Conservation (phyloP, 2,113 vertebrate species). For the Oreotrochilus melanogaster region DNA sequence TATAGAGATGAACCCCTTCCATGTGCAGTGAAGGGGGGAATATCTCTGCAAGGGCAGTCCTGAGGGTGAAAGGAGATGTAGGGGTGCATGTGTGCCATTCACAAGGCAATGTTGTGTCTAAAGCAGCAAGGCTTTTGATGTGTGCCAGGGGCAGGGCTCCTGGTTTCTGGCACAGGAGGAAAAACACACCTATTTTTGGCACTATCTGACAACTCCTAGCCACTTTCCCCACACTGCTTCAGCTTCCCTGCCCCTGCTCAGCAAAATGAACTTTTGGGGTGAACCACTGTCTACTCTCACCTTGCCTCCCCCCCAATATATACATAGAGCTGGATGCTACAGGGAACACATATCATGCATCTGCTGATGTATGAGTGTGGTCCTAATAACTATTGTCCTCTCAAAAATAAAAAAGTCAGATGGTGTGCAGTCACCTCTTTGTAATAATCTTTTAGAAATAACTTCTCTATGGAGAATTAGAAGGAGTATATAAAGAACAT, state of each 20-base stretch:
- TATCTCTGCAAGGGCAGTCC: not conserved
- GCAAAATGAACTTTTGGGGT: not conserved
- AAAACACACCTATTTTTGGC: not conserved
- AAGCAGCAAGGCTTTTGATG: not conserved
- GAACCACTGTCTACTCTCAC: accelerated
- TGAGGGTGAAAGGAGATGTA: accelerated
- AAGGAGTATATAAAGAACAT: not conserved
- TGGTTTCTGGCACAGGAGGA: not conserved
- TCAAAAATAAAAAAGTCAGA: not conserved
- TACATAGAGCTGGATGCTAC: not conserved
- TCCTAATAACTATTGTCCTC: not conserved
- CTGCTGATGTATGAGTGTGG: not conserved
- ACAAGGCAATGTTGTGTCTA: not conserved
- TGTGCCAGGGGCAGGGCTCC: not conserved
- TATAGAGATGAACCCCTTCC: not conserved
- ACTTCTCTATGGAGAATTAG: not conserved
- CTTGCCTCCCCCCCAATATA: not conserved
- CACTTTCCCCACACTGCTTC: not conserved
- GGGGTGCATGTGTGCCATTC: not conserved
- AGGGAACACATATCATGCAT: not conserved
- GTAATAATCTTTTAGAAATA: not conserved
- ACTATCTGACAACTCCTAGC: not conserved
- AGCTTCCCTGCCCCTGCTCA: not conserved
- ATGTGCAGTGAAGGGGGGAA: not conserved
- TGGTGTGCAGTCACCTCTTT: not conserved